Evolutionary conservation across 2,888 invertebrate genomes (phyloP).

Genomic region (Carabus problematicus): DNA sequence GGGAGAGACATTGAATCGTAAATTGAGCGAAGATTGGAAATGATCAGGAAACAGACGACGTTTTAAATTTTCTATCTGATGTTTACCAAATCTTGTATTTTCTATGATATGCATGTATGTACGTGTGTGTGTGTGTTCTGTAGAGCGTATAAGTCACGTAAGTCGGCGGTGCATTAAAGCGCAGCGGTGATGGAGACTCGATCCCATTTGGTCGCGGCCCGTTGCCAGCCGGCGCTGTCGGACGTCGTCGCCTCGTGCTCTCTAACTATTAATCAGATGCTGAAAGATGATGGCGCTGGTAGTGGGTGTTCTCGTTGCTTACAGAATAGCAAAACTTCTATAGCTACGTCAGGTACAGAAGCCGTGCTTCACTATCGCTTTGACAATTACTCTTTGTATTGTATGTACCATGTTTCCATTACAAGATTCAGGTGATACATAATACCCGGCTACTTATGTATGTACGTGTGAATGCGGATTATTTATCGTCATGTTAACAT

Average conservation of each 20-base stretch:
- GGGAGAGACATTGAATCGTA: slow-evolving; percentile 46
- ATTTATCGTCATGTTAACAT: slow-evolving; percentile 58
- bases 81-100: not conserved
- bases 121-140: not conserved
- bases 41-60: slow-evolving; percentile 9
- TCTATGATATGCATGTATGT: not conserved
- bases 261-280: not conserved
- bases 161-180: slow-evolving; percentile 55
- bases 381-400: slow-evolving; percentile 48
- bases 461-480: slow-evolving; percentile 45
- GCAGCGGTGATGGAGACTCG: slow-evolving; percentile 60
- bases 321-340: slow-evolving; percentile 5
- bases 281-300: slow-evolving; percentile 1
- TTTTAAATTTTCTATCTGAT: slow-evolving; percentile 1
- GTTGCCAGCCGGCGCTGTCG: slow-evolving; percentile 56
- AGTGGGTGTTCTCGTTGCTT: not conserved
- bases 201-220: slow-evolving; percentile 56
- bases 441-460: slow-evolving; percentile 2
- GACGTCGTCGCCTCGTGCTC: slow-evolving; percentile 44
- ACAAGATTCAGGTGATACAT: slow-evolving; percentile 46
- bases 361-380: too few species aligned
- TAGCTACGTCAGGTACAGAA: not conserved
- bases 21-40: slow-evolving; percentile 47
- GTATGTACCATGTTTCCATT: slow-evolving; percentile 51
- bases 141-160: slow-evolving; percentile 54